Base-by-base conservation (phyloP, 2,888 invertebrate species). In the Ephialtes manifestator region DNA sequence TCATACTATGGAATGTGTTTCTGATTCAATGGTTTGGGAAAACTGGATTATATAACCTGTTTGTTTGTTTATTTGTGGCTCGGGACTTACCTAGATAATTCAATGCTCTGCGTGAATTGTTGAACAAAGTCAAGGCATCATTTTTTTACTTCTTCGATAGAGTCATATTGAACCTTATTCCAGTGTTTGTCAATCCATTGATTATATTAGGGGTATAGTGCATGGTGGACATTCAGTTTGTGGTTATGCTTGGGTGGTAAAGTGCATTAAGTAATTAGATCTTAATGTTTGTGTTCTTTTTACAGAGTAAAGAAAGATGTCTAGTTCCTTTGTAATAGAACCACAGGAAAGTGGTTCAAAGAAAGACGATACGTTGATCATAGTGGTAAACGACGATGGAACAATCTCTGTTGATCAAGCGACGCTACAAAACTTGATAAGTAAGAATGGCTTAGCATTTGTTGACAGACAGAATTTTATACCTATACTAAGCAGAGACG, bases 311-410 rank as follows among this genome's bases (percentile, higher is more conserved):
- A 81, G 67, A 86, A 93, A 88, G 68, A 94, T 94, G 94, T 94
- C 94, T 67, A 94, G 92, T 86, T 92, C 94, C 24, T 92, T 91
- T 70, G 89, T 94, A 80, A 88, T 93, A 1, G 93, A 94, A 83
- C 91, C 93, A 53, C 91, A 91, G 81, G 91, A 91, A 72, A 92
- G 90, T 70, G 88, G 82, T 74, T 86, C 89, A 8, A 91, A 92
- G 71, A 93, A 93, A 92, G 96, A 96, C 94, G 96, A 97, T 92
- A 96, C 97, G 92, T 96, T 98, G 93, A 96, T 97, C 91, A 96
- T 98, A 94, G 96, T 98, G 93, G 97, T 98, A 93, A 97, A 97
- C 93, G 97, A 97, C 94, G 97, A 98, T 96, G 98, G 98, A 90
- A 96, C 96, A 85, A 95, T 98, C 87, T 97, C 97, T 84, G 97